Conservation (phyloP, 2,797 vertebrate species). For the Alfaro cultratus region DNA sequence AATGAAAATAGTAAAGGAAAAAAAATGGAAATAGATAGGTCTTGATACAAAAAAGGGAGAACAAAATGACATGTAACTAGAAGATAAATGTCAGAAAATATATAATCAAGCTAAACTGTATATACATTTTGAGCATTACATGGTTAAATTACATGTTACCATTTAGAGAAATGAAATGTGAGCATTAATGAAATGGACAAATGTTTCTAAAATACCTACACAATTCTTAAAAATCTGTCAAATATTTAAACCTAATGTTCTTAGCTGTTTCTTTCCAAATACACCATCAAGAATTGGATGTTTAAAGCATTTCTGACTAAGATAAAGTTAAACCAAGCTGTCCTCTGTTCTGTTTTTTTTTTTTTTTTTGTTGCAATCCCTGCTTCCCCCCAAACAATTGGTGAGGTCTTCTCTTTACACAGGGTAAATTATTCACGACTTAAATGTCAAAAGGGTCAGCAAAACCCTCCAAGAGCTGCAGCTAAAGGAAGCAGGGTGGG, state of each 20-base stretch:
- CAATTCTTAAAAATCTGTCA: not conserved
- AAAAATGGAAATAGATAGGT: not conserved
- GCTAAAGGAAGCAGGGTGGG: conserved; percentile 3
- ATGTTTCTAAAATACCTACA: not conserved
- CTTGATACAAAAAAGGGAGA: not conserved
- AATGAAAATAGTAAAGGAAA: not conserved
- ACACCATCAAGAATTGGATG: not conserved
- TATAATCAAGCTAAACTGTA: not conserved
- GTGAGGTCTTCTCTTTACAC: conserved; percentile 2
- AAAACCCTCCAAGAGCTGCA: conserved; percentile 51
- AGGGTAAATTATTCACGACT: conserved; percentile 41
- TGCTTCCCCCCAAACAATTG: not conserved
- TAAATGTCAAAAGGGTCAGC: conserved; percentile 52
- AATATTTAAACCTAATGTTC: not conserved
- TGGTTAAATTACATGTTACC: not conserved
- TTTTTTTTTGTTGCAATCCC: not conserved
- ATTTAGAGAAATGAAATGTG: not conserved
- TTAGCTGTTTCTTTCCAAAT: not conserved
- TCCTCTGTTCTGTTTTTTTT: not conserved
- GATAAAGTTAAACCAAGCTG: not conserved
- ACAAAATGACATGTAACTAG: not conserved
- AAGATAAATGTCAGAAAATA: not conserved
- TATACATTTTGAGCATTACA: not conserved
- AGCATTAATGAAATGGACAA: not conserved
- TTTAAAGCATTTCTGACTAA: not conserved